Percentiles rank a stretch among this genome's conserved stretches.
phyloP scores from a whole-genome alignment of 2,113 vertebrate species.

The Malaclemys terrapin region DNA sequence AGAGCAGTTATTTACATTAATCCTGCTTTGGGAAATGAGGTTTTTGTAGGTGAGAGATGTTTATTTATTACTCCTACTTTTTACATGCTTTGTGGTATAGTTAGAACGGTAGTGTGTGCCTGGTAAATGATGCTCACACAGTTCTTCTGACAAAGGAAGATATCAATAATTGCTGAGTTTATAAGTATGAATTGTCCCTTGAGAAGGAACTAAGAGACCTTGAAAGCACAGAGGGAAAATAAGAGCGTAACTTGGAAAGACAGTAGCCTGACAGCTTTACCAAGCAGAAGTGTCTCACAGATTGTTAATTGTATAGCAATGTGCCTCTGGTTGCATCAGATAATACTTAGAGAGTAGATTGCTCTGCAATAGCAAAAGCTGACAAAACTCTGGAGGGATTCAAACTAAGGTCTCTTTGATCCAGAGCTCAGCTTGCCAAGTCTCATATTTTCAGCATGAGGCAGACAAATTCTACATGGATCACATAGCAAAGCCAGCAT shows the following conservation, averaged over 20 bases:
- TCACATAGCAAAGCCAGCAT: not conserved
- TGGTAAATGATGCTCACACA: slow-evolving; percentile 26
- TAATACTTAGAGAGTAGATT: slow-evolving; percentile 59
- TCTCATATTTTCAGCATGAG: slow-evolving; percentile 12
- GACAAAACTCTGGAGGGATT: slow-evolving; percentile 38
- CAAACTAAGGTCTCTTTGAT: not conserved
- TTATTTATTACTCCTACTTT: slow-evolving; percentile 4
- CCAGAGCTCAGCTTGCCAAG: slow-evolving; percentile 23
- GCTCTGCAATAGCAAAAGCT: slow-evolving; percentile 29
- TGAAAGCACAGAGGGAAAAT: slow-evolving; percentile 4
- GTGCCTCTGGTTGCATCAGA: slow-evolving; percentile 29
- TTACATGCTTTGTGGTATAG: slow-evolving; percentile 6
- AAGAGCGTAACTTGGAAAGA: slow-evolving; percentile 28
- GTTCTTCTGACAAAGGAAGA: slow-evolving; percentile 47
- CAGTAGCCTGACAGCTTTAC: slow-evolving; percentile 53
- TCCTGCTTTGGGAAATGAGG: rapidly evolving
- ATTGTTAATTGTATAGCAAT: slow-evolving; percentile 58
- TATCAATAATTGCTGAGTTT: slow-evolving; percentile 64
- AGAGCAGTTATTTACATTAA: not conserved
- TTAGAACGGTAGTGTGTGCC: slow-evolving; percentile 16
- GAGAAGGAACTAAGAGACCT: slow-evolving; percentile 45
- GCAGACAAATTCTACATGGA: not conserved
- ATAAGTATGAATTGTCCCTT: not conserved
- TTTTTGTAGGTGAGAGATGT: slow-evolving; percentile 2
- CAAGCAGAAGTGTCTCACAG: slow-evolving; percentile 33